A percentile compares a stretch with the other conserved stretches of the same genome.
Evolutionary conservation across 2,113 vertebrate species (phyloP).

Genomic region (Ammodytes marinus): DNA sequence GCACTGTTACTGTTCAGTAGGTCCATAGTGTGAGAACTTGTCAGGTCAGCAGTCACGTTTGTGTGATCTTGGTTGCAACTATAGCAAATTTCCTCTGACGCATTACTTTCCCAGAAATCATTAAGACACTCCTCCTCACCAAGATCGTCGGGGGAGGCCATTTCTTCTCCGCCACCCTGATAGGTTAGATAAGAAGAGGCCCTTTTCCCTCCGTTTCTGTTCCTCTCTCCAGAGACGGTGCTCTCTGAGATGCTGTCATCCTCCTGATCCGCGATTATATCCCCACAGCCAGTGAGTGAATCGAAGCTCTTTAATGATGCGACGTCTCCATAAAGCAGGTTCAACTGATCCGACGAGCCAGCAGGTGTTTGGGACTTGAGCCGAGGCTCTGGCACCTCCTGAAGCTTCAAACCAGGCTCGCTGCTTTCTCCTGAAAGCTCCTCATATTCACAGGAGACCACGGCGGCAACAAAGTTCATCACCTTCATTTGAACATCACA

Average conservation of each 20-base stretch:
- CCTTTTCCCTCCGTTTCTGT: slow-evolving; percentile 90
- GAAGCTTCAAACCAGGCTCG: slow-evolving; percentile 67
- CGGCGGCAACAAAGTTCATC: background rate
- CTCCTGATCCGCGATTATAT: slow-evolving; percentile 97
- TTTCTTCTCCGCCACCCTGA: slow-evolving; percentile 97
- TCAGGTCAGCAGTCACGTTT: slow-evolving; percentile 63
- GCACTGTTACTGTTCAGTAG: slow-evolving; percentile 72
- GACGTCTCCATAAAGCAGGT: slow-evolving; percentile 91
- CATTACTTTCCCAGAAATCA: slow-evolving; percentile 85
- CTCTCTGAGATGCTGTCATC: slow-evolving; percentile 93
- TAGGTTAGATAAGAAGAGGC: slow-evolving; percentile 95
- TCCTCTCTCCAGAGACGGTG: slow-evolving; percentile 90
- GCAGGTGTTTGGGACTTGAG: slow-evolving; percentile 64
- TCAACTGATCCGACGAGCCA: slow-evolving; percentile 89
- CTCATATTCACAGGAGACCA: slow-evolving; percentile 33
- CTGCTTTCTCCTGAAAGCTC: slow-evolving; percentile 63
- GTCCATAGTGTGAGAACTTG: slow-evolving; percentile 74
- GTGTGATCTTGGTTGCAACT: slow-evolving; percentile 69
- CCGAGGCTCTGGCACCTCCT: slow-evolving; percentile 71
- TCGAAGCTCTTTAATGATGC: slow-evolving; percentile 98
- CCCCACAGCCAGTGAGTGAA: slow-evolving; percentile 96
- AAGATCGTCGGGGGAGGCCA: slow-evolving; percentile 93
- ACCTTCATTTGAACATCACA: slow-evolving; percentile 35
- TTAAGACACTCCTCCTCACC: slow-evolving; percentile 89
- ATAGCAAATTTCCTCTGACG: slow-evolving; percentile 81